Evolutionary conservation across 2,797 vertebrate species (phyloP), one percentile per base, ranked within the genome.

Genomic region (Girardinus metallicus): DNA sequence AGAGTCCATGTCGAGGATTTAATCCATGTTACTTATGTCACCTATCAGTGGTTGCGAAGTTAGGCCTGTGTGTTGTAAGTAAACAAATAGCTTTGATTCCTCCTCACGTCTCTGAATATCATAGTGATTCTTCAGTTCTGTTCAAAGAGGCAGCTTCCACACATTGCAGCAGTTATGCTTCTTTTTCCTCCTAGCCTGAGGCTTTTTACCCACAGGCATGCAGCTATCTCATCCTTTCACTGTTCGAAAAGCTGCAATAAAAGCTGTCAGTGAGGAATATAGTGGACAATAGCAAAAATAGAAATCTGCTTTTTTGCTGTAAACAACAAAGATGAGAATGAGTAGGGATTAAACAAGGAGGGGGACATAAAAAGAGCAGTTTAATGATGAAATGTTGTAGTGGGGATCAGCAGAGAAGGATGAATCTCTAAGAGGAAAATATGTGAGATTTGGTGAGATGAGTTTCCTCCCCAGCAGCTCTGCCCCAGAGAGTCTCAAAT

Each of bases 181-280:
- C 36, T 60, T 1, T 34, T 49, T 78, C 31, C 46, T 80, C 68
- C 79, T 76, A 79, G 80, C 85, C 79, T 29, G 72, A 83, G 85
- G 86, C 81, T 73, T 89, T 87, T 79, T 83, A 86, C 86, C 85
- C 21, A 43, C 57, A 82, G 83, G 77, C 77, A 81, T 34, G 34
- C 1, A 55, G 57, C 77, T 83, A 70, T 74, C 73, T 79, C 71
- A 88, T 80, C 83, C 44, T 74, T 82, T 85, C 44, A 46, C 73
- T 75, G 74, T 83, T 51, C 15, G 23, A 68, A 68, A 68, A 46
- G 26, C 70, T 84, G 39, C 39, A 68, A 41, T 83, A 73, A 82
- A 73, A 80, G 57, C n/a, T 39, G 43, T 11, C 16, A 57, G 74
- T 21, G 60, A 73, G 49, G 23, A 73, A 36, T 26, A 74, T 80